A percentile compares a stretch with the other conserved stretches of the same genome.
Evolutionary conservation across 2,113 vertebrate genomes (phyloP).

Genomic region (Brachypodius melanocephalos): DNA sequence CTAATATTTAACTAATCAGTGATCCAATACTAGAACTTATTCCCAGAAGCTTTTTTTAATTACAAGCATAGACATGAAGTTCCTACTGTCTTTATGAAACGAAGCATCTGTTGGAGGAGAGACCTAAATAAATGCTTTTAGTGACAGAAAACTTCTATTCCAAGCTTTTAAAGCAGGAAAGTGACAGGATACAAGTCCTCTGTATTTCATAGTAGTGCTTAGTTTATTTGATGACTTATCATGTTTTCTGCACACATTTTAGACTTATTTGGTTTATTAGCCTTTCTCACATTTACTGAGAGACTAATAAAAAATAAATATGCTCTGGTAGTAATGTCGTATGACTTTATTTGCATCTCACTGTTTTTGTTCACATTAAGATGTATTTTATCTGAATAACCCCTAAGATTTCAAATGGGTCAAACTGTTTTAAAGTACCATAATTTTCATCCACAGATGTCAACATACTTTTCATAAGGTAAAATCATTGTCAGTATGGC

Average conservation of each 20-base stretch:
- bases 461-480: background rate
- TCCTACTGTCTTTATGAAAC: background rate
- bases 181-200: background rate
- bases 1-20: background rate
- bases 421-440: background rate
- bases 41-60: background rate
- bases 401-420: background rate
- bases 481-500: background rate
- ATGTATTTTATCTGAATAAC: background rate
- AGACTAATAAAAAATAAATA: constrained; percentile 19
- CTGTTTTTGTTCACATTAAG: background rate
- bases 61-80: background rate
- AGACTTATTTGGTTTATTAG: background rate
- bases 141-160: background rate
- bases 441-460: background rate
- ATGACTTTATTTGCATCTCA: background rate
- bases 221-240: background rate
- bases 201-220: background rate
- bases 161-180: background rate
- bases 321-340: background rate
- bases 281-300: background rate
- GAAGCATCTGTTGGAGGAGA: background rate
- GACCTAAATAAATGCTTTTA: background rate
- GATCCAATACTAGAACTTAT: background rate
- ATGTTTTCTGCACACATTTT: background rate